phyloP scores from a whole-genome alignment of 2,113 vertebrate species.

The Chloropsis cyanopogon region DNA sequence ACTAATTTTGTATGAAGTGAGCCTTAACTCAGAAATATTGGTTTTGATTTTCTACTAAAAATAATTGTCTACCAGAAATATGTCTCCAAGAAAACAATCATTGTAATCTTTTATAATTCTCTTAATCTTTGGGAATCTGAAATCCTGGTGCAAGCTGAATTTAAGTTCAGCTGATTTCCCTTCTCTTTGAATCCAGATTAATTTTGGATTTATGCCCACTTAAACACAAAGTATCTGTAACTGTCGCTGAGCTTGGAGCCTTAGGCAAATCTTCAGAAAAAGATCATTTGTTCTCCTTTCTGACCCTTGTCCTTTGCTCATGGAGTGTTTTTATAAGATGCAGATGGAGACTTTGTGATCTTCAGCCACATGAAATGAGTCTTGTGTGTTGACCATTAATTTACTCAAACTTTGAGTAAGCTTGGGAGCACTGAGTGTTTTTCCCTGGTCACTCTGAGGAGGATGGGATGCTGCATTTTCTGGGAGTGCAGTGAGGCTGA shows the following conservation, averaged over 20 bases:
- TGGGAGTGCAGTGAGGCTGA: not conserved
- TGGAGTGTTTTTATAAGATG: not conserved
- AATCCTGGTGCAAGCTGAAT: not conserved
- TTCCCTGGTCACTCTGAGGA: not conserved
- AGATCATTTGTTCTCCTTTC: not conserved
- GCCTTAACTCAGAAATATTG: conserved; percentile 13
- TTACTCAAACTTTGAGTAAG: not conserved
- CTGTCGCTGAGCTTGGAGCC: not conserved
- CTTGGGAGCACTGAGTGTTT: not conserved
- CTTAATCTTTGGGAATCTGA: not conserved
- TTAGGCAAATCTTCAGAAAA: not conserved
- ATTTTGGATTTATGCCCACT: not conserved
- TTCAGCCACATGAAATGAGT: not conserved
- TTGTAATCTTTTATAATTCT: not conserved
- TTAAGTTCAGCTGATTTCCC: not conserved
- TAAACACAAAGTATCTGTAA: not conserved
- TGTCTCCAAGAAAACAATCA: not conserved
- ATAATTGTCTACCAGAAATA: not conserved
- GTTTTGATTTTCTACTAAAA: not conserved
- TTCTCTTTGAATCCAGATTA: not conserved
- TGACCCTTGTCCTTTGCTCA: not conserved
- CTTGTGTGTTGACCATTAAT: not conserved
- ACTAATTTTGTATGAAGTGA: conserved; percentile 5
- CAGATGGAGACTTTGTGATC: not conserved
- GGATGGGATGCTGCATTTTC: not conserved